A percentile compares a stretch with the other conserved stretches of the same genome.
Conservation (phyloP, 2,888 invertebrate genomes). For the Sialis lutaria region DNA sequence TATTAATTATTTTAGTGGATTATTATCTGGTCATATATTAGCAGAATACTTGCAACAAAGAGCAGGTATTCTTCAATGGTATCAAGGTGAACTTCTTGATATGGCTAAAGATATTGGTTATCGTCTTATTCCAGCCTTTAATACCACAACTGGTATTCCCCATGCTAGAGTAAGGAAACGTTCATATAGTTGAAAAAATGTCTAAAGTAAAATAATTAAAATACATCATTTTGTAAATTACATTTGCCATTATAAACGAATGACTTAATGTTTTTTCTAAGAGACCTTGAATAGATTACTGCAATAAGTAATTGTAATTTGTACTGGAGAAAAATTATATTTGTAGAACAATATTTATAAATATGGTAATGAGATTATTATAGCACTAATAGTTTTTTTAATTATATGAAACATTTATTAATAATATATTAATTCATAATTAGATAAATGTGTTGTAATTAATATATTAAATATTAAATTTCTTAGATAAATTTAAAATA, state of each 20-base stretch:
- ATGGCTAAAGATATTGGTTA: constrained; percentile 89
- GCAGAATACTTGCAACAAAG: constrained; percentile 65
- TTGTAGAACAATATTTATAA: too few relatives aligned
- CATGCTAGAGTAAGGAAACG: constrained; percentile 61
- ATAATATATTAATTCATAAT: not conserved
- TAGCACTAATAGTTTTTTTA: too few relatives aligned
- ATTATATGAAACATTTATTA: too few relatives aligned
- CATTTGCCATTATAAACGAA: too few relatives aligned
- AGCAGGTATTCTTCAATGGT: constrained; percentile 62
- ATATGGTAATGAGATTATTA: too few relatives aligned
- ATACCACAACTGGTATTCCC: constrained; percentile 93
- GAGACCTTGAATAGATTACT: too few relatives aligned
- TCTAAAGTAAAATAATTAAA: too few relatives aligned
- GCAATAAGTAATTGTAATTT: too few relatives aligned
- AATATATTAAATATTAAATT: constrained; percentile 5
- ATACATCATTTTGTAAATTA: too few relatives aligned
- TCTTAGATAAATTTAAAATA: constrained; percentile 58
- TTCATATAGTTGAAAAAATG: too few relatives aligned
- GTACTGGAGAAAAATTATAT: too few relatives aligned
- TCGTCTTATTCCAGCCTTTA: constrained; percentile 90
- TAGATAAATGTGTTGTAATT: not conserved
- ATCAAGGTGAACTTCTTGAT: constrained; percentile 67
- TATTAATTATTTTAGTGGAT: constrained; percentile 42
- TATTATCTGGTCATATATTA: constrained; percentile 83
- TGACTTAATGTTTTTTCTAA: not conserved